A percentile compares a stretch with the other conserved stretches of the same genome.
These are phyloP conservation scores for Schrankia costaestrigalis DNA, from an alignment of 2,888 invertebrate species.

Conservation along the genomic window DNA sequence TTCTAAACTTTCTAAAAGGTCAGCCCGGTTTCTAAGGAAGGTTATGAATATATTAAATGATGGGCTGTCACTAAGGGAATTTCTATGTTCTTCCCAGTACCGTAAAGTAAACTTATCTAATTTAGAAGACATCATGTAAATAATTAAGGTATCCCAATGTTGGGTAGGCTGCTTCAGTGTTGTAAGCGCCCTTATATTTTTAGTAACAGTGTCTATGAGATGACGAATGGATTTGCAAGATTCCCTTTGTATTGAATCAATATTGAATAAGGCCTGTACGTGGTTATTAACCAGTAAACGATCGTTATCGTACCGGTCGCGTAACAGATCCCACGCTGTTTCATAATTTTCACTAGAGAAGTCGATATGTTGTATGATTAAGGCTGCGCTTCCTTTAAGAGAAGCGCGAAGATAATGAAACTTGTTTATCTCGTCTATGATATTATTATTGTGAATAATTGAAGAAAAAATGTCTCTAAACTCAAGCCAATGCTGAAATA, in stretches of 20 bases:
- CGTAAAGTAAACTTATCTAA: slow-evolving; percentile 5
- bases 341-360: not conserved
- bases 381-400: not conserved
- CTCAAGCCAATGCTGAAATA: not conserved
- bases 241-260: not conserved
- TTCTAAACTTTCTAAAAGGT: slow-evolving; percentile 3
- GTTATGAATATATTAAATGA: not conserved
- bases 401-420: not conserved
- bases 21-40: not conserved
- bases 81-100: slow-evolving; percentile 7
- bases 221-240: not conserved
- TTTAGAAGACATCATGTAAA: slow-evolving; percentile 10
- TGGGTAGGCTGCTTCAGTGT: slow-evolving; percentile 7
- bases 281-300: slow-evolving; percentile 3
- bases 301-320: slow-evolving; percentile 6
- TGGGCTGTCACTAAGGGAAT: not conserved
- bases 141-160: slow-evolving; percentile 8
- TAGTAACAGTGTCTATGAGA: slow-evolving; percentile 5
- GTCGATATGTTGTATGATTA: not conserved
- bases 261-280: slow-evolving; percentile 1
- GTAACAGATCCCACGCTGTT: not conserved
- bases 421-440: not conserved
- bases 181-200: slow-evolving; percentile 10
- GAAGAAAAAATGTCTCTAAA: not conserved
- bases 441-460: not conserved